Evolutionary conservation across 2,113 vertebrate species (phyloP).

Genomic region (Myiopsitta monachus): DNA sequence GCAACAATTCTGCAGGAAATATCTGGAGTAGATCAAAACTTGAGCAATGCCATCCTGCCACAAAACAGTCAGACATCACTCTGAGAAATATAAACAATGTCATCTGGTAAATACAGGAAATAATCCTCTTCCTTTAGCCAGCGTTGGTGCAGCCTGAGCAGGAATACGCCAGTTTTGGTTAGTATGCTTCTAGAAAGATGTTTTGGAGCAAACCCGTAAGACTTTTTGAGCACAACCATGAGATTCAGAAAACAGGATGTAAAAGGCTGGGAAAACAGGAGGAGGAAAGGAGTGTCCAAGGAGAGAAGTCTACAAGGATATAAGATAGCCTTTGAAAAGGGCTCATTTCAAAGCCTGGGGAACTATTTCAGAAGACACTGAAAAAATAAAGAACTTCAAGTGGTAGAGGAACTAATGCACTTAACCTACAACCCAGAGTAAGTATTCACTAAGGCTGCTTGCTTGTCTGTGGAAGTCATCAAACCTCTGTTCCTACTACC

Average conservation of each 20-base stretch:
- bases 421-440: not conserved
- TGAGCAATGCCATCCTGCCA: not conserved
- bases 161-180: not conserved
- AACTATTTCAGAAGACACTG: not conserved
- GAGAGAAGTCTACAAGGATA: not conserved
- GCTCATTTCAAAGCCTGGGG: not conserved
- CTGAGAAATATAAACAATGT: not conserved
- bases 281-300: accelerated
- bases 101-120: not conserved
- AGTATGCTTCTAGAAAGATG: not conserved
- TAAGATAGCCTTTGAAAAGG: not conserved
- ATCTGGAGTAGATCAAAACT: not conserved
- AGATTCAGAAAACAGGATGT: not conserved
- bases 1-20: not conserved
- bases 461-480: not conserved
- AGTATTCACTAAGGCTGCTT: not conserved
- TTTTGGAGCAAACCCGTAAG: not conserved
- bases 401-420: not conserved
- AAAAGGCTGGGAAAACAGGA: not conserved
- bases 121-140: not conserved
- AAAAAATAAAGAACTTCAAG: not conserved
- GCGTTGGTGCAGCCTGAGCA: not conserved
- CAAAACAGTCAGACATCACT: not conserved
- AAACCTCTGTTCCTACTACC: not conserved
- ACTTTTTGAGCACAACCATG: not conserved